Conservation (phyloP, 2,113 vertebrate genomes). For the Perca flavescens region DNA sequence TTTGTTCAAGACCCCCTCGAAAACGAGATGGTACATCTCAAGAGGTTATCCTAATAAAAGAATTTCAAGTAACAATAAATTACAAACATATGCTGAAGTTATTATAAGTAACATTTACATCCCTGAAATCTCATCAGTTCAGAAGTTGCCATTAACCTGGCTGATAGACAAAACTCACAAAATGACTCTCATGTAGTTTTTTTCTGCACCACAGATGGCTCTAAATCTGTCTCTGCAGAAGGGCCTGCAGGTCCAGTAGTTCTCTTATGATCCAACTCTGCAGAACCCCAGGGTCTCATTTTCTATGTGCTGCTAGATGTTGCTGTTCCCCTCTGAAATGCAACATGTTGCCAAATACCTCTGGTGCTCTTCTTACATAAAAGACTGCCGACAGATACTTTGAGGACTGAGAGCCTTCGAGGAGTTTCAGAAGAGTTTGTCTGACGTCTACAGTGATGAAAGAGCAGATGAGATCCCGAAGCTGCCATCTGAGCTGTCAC, state of each 20-base stretch:
- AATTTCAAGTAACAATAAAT: not conserved
- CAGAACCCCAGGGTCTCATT: not conserved
- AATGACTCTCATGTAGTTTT: not conserved
- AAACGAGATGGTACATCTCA: too few relatives aligned
- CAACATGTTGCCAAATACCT: not conserved
- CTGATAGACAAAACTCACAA: not conserved
- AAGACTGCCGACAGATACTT: not conserved
- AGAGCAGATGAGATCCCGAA: not conserved
- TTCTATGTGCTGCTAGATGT: not conserved
- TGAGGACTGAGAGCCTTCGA: not conserved
- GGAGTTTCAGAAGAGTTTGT: conserved; percentile 1
- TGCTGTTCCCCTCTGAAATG: conserved; percentile 6
- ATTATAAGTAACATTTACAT: not conserved
- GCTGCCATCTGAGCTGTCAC: conserved; percentile 25
- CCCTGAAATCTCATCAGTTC: not conserved
- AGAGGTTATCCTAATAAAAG: too few relatives aligned
- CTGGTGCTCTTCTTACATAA: not conserved
- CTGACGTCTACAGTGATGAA: not conserved
- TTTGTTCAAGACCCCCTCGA: too few relatives aligned
- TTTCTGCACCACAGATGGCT: not conserved
- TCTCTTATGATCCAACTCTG: not conserved
- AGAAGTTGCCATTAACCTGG: not conserved
- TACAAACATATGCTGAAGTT: too few relatives aligned
- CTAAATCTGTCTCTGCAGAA: not conserved
- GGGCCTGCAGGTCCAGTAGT: not conserved